Conservation (phyloP, 2,797 vertebrate species). For the Notamacropus eugenii region DNA sequence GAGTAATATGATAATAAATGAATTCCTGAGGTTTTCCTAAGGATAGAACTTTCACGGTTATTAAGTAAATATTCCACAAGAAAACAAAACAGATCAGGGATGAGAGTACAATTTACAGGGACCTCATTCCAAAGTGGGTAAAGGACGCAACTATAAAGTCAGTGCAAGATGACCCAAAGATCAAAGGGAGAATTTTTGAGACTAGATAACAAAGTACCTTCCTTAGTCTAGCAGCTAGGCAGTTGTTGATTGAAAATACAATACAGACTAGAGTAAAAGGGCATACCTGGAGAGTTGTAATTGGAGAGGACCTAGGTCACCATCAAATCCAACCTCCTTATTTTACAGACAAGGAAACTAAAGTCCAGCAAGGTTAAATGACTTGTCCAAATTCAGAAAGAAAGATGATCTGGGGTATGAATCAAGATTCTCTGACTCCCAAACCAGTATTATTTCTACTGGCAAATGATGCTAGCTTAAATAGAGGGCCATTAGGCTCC, state of each 20-base stretch:
- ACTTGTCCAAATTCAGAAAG: not conserved
- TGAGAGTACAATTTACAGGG: not conserved
- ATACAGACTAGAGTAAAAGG: not conserved
- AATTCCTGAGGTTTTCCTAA: not conserved
- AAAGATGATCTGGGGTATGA: not conserved
- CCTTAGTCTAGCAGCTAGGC: not conserved
- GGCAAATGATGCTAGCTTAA: not conserved
- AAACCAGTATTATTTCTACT: not conserved
- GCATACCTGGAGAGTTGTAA: not conserved
- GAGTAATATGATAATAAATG: not conserved
- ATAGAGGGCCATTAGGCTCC: not conserved
- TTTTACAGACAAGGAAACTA: not conserved
- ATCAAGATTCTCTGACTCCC: not conserved
- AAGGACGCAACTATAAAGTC: not conserved
- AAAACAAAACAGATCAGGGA: not conserved
- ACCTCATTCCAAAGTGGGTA: not conserved
- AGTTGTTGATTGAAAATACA: not conserved
- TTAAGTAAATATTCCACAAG: not conserved
- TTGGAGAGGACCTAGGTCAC: not conserved
- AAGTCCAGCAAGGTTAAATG: not conserved
- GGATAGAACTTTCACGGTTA: not conserved
- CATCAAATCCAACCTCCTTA: not conserved
- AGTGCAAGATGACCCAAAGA: not conserved
- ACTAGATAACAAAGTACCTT: not conserved
- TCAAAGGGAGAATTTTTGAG: not conserved